phyloP scores from a whole-genome alignment of 1,140 invertebrate species.

The Drosophila ogumai region DNA sequence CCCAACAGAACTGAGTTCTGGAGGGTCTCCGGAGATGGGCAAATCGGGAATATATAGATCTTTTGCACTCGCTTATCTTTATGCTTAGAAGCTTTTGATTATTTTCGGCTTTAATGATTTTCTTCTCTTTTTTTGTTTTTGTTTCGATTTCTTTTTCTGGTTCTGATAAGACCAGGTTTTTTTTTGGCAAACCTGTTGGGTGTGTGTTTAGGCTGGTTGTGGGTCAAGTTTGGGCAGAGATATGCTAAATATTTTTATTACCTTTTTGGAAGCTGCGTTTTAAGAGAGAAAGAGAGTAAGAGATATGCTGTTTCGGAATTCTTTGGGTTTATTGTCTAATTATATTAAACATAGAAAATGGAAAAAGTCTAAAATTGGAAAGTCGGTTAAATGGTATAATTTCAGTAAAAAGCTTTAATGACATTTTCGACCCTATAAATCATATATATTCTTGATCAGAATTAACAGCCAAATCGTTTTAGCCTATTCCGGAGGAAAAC shows the following conservation, averaged over 20 bases:
- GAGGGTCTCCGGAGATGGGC: background rate
- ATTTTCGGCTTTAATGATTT: constrained; percentile 3
- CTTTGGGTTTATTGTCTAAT: background rate
- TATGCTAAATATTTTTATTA: constrained; percentile 31
- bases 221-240: constrained; percentile 25
- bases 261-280: background rate
- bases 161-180: constrained; percentile 30
- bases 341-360: background rate
- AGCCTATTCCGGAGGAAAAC: too few species aligned
- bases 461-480: too few species aligned
- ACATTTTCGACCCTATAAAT: too few species aligned
- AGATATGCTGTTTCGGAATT: too few species aligned
- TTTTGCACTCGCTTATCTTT: constrained; percentile 37
- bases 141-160: background rate
- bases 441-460: too few species aligned
- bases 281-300: background rate
- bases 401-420: too few species aligned
- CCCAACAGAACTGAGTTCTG: constrained; percentile 3
- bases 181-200: constrained; percentile 23
- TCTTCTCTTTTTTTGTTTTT: background rate
- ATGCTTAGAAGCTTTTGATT: constrained; percentile 18
- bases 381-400: background rate
- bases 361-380: background rate
- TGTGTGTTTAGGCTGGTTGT: constrained; percentile 16
- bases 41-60: constrained; percentile 4